A percentile compares a stretch with the other conserved stretches of the same genome.
Conservation (phyloP, 2,888 invertebrate genomes). For the Clistopyga incitator region DNA sequence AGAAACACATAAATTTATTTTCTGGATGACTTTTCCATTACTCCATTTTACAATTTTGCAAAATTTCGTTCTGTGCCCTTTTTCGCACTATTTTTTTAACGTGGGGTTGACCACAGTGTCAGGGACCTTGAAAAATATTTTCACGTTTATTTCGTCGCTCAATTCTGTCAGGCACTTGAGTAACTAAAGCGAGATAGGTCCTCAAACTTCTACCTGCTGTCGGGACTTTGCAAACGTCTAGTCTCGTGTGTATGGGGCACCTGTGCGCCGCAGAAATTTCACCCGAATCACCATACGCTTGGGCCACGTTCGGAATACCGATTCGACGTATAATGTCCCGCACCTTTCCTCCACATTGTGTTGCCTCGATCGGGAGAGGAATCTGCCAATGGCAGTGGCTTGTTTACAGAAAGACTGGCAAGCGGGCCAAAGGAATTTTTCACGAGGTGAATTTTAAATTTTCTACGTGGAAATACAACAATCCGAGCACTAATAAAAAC, state of each 20-base stretch:
- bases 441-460: conserved; percentile 40
- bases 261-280: conserved; percentile 64
- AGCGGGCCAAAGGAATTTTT: conserved; percentile 12
- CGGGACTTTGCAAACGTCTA: conserved; percentile 22
- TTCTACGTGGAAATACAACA: neutral
- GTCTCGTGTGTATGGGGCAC: conserved; percentile 43
- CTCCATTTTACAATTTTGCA: too few relatives aligned
- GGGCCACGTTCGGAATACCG: conserved; percentile 59
- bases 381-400: neutral
- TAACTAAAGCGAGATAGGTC: conserved; percentile 48
- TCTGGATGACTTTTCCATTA: too few relatives aligned
- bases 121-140: neutral
- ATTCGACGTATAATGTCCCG: conserved; percentile 48
- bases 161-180: conserved; percentile 37
- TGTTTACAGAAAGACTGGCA: conserved; percentile 11
- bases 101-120: neutral
- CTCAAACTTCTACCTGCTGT: conserved; percentile 56
- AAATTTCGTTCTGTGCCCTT: neutral
- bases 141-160: conserved; percentile 23
- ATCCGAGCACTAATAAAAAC: neutral
- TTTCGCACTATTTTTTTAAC: neutral
- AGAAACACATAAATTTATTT: too few relatives aligned
- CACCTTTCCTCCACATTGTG: conserved; percentile 33
- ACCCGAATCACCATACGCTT: conserved; percentile 66
- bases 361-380: conserved; percentile 17